A percentile compares a stretch with the other conserved stretches of the same genome.
phyloP scores from a whole-genome alignment of 2,113 vertebrate genomes.

The Dolichotis patagonum region DNA sequence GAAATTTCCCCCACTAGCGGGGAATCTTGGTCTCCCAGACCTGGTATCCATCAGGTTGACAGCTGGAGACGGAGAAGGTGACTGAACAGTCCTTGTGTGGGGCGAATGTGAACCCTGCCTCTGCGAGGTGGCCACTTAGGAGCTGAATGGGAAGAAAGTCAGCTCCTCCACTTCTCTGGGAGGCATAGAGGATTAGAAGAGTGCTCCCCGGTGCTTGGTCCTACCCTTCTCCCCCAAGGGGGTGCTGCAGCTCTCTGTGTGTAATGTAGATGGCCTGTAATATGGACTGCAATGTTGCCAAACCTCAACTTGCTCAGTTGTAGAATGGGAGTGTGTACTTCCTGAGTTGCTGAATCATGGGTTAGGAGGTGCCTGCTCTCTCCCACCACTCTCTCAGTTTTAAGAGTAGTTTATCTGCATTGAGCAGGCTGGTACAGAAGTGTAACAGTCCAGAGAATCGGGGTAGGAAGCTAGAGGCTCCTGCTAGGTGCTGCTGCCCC shows the following conservation, averaged over 20 bases:
- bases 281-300: not conserved
- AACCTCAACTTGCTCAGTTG: not conserved
- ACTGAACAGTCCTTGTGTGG: accelerated
- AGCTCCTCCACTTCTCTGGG: not conserved
- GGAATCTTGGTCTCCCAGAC: not conserved
- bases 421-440: not conserved
- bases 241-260: not conserved
- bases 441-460: not conserved
- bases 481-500: not conserved
- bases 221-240: not conserved
- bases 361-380: too few species aligned
- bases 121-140: not conserved
- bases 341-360: not conserved
- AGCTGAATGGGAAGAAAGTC: not conserved
- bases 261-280: not conserved
- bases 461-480: not conserved
- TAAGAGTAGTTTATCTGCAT: not conserved
- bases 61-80: not conserved
- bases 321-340: not conserved
- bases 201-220: not conserved
- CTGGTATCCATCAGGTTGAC: not conserved
- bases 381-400: not conserved
- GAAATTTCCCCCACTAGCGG: not conserved
- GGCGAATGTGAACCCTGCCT: not conserved
- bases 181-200: not conserved